These are phyloP conservation scores for Aphelenchoides avenae DNA, from an alignment of 1,140 invertebrate species.

Conservation along the genomic window DNA sequence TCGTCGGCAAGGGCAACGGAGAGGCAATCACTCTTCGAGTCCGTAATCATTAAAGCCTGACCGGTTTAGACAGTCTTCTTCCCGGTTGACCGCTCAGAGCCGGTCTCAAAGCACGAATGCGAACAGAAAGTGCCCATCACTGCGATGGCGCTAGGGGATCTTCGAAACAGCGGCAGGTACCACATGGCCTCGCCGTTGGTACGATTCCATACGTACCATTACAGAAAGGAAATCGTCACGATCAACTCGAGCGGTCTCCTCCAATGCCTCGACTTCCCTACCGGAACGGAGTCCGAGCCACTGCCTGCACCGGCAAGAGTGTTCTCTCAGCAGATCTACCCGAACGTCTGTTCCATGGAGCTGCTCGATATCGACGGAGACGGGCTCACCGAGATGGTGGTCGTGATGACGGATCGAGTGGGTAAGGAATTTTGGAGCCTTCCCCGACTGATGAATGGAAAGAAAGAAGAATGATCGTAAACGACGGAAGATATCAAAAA, in stretches of 20 bases:
- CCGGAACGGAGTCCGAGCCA: background rate
- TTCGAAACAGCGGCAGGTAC: constrained; percentile 35
- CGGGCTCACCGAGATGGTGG: constrained; percentile 40
- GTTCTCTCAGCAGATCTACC: constrained; percentile 42
- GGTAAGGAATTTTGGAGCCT: constrained; percentile 27
- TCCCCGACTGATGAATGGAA: too few relatives aligned
- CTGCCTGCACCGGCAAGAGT: constrained; percentile 7
- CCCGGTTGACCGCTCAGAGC: constrained; percentile 31
- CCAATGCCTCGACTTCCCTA: constrained; percentile 34
- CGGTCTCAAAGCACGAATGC: constrained; percentile 35
- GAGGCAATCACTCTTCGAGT: constrained; percentile 26
- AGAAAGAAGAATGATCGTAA: too few relatives aligned
- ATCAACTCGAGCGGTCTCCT: constrained; percentile 33
- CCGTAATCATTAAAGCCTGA: background rate
- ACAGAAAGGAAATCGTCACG: constrained; percentile 39
- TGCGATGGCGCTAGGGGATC: constrained; percentile 33
- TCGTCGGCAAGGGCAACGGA: constrained; percentile 43
- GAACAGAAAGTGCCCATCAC: constrained; percentile 35
- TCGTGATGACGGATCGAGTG: constrained; percentile 54
- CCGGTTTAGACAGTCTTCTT: constrained; percentile 43
- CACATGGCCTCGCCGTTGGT: background rate
- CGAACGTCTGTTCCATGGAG: constrained; percentile 46
- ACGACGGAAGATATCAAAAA: too few relatives aligned
- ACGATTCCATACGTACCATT: constrained; percentile 11
- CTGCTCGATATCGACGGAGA: constrained; percentile 52